Evolutionary conservation across 2,888 invertebrate species (phyloP).

Genomic region (Cistogaster globosa): DNA sequence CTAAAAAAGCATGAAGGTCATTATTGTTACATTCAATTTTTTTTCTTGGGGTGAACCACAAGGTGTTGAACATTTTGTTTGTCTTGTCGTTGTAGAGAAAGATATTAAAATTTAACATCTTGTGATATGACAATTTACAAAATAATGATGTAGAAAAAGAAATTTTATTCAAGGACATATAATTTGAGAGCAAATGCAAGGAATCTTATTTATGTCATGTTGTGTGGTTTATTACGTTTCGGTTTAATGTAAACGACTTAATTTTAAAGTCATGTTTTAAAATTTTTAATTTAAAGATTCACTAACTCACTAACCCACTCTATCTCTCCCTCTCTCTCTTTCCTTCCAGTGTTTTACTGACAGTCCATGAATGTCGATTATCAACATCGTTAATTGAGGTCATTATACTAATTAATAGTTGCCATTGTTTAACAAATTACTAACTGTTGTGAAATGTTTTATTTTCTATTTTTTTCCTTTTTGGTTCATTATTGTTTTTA

Average conservation of each 20-base stretch:
- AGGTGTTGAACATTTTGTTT: constrained; percentile 28
- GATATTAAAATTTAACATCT: background rate
- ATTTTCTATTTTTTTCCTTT: constrained; percentile 24
- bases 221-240: constrained; percentile 72
- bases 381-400: constrained; percentile 76
- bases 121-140: constrained; percentile 31
- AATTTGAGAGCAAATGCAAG: background rate
- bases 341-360: background rate
- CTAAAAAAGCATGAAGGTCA: constrained; percentile 28
- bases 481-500: constrained; percentile 48
- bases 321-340: background rate
- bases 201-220: constrained; percentile 53
- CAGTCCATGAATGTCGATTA: constrained; percentile 34
- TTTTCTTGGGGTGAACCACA: constrained; percentile 60
- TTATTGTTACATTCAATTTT: background rate
- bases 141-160: background rate
- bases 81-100: background rate
- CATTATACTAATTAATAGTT: constrained; percentile 78
- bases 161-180: constrained; percentile 28
- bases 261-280: constrained; percentile 50
- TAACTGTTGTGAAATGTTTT: constrained; percentile 53
- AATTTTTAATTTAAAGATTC: background rate
- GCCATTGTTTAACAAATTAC: constrained; percentile 69
- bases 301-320: background rate
- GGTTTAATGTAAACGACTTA: constrained; percentile 49